A percentile compares a stretch with the other conserved stretches of the same genome.
Conservation (phyloP, 1,140 invertebrate genomes). For the Venustaconcha ellipsiformis region DNA sequence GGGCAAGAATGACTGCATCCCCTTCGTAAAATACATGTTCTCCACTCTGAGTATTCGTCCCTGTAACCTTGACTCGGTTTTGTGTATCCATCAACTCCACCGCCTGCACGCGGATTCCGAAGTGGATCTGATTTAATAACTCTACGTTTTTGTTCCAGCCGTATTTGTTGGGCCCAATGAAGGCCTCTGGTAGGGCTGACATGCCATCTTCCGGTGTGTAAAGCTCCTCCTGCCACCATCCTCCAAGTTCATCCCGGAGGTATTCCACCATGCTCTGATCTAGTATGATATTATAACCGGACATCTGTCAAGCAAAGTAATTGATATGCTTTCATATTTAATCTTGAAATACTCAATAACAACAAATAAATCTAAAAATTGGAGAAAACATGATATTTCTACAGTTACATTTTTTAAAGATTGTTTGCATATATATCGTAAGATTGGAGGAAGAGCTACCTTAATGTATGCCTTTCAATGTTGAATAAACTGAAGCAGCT, state of each 20-base stretch:
- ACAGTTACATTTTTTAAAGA: too few species aligned
- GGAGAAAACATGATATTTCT: too few species aligned
- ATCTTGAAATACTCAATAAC: too few species aligned
- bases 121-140: conserved; percentile 15
- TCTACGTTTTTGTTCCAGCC: conserved; percentile 29
- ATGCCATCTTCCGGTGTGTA: conserved; percentile 35
- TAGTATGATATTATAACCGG: neutral
- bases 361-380: too few species aligned
- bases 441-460: too few species aligned
- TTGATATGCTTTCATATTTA: too few species aligned
- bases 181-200: conserved; percentile 23
- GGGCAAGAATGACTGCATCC: conserved; percentile 34
- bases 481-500: too few species aligned
- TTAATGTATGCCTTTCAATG: too few species aligned
- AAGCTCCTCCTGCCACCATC: conserved; percentile 30
- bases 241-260: conserved; percentile 26
- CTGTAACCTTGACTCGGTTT: too few species aligned
- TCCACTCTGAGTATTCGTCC: conserved; percentile 9
- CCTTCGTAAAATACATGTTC: neutral
- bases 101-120: conserved; percentile 2
- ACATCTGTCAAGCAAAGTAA: too few species aligned
- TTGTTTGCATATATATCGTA: too few species aligned
- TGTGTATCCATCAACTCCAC: too few species aligned
- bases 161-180: conserved; percentile 14
- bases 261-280: conserved; percentile 11